phyloP scores from a whole-genome alignment of 2,888 invertebrate species.

The Temnothorax rugatulus region DNA sequence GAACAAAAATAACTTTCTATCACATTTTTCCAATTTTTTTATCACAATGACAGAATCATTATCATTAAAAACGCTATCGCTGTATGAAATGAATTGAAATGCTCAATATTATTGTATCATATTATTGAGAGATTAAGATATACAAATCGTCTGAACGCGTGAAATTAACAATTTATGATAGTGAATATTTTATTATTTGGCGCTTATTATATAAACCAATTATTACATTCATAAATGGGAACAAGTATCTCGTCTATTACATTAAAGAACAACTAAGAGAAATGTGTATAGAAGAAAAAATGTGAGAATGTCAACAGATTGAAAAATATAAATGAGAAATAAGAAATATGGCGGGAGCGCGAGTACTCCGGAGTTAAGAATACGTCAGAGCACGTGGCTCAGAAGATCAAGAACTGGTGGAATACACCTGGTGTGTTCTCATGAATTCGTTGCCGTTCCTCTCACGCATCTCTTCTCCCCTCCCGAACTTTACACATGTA shows the following conservation, averaged over 20 bases:
- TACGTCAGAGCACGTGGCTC: constrained; percentile 59
- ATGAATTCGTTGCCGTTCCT: constrained; percentile 69
- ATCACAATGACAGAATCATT: not conserved
- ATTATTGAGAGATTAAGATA: not conserved
- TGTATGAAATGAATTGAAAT: not conserved
- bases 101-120: not conserved
- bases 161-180: not conserved
- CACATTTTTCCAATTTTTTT: not conserved
- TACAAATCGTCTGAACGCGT: not conserved
- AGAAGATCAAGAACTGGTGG: constrained; percentile 60
- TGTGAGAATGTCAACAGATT: constrained; percentile 11
- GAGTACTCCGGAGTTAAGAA: constrained; percentile 16
- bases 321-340: constrained; percentile 7
- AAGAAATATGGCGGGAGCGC: not conserved
- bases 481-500: constrained; percentile 72
- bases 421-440: constrained; percentile 71
- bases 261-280: not conserved
- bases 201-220: not conserved
- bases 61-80: not conserved
- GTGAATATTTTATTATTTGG: constrained; percentile 3
- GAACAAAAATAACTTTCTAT: not conserved
- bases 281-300: not conserved
- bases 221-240: not conserved
- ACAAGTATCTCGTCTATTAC: not conserved
- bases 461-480: constrained; percentile 64